A percentile compares a stretch with the other conserved stretches of the same genome.
These are phyloP conservation scores for Plecotus auritus DNA, from an alignment of 2,113 vertebrate species.

Conservation along the genomic window DNA sequence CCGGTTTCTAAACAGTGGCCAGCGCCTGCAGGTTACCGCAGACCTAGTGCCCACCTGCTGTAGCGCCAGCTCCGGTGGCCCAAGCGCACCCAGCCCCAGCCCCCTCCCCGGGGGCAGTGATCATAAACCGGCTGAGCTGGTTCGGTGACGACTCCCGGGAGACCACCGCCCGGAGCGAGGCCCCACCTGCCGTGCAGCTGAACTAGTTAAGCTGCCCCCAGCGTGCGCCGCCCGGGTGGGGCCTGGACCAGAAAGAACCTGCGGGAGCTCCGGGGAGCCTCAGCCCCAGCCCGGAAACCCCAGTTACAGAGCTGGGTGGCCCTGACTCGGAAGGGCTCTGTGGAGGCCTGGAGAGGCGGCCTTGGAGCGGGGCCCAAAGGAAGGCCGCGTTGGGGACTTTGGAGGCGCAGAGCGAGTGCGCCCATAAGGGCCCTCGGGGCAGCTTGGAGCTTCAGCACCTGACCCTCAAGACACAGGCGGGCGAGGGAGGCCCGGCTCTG, in stretches of 20 bases:
- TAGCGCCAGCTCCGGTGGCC: not conserved
- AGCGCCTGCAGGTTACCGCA: not conserved
- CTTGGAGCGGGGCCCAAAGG: not conserved
- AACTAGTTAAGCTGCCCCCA: constrained; percentile 61
- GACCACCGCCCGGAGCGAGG: constrained; percentile 17
- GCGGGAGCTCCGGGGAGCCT: not conserved
- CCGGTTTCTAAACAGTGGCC: not conserved
- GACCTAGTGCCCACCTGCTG: not conserved
- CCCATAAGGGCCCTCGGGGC: not conserved
- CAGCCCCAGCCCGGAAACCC: not conserved
- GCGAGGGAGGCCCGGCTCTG: constrained; percentile 9
- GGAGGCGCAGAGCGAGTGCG: no score
- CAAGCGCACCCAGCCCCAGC: not conserved
- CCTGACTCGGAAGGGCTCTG: not conserved
- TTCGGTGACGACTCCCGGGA: constrained; percentile 45
- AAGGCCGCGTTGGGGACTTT: not conserved
- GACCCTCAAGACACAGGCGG: constrained; percentile 16
- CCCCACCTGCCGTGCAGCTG: constrained; percentile 62
- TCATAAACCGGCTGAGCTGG: constrained; percentile 39
- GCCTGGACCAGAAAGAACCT: not conserved
- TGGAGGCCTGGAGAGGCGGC: not conserved
- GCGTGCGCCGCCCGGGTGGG: not conserved
- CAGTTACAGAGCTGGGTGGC: not conserved
- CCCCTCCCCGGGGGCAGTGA: constrained; percentile 13
- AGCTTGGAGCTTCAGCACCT: not conserved